Evolutionary conservation across 2,113 vertebrate genomes (phyloP), one percentile per base, ranked within the genome.

Genomic region (Clarias gariepinus): DNA sequence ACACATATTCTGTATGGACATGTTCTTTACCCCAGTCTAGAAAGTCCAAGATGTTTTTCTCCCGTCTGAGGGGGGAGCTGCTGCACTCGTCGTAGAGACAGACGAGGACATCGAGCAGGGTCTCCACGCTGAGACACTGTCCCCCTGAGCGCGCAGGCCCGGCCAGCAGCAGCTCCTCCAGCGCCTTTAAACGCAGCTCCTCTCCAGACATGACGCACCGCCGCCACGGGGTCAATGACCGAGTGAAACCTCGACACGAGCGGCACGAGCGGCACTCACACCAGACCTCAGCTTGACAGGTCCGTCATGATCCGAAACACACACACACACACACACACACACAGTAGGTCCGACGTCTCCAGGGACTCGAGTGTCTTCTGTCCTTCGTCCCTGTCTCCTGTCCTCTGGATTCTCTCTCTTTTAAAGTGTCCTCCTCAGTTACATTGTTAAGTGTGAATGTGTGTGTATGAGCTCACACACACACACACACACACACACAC

Each of bases 61-160:
- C 98, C 91, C 98, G 96, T 86, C 98, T 95, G 90, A 99, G 92
- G 9, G 98, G 97, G 61, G 98, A 99, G 93, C 95, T 98, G 94
- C 95, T 98, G 96, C 98, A 99, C 94, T 99, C 98, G 91, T 99
- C 98, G 87, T 98, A 99, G 81, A 99, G 97, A 87, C 98, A 99
- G 84, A 99, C 95, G 91, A 99, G 96, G 90, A 99, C 95, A 93
- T 99, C 98, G 96, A 99, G 94, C 92, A 99, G 94, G 3, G 97
- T 97, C 90, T 99, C 98, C 94, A 99, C 96, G 71, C 98, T 99
- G 91, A 98, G 94, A 90, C 97, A 97, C 41, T 97, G 97, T 91
- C 96, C 97, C 76, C 93, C 96, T 82, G 96, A 96, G 89, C 95
- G 96, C 82, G 94, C 95, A 57, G 98, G 97, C 86, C 98, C 98